Conservation (phyloP, 2,797 vertebrate genomes). For the Muscicapa striata region DNA sequence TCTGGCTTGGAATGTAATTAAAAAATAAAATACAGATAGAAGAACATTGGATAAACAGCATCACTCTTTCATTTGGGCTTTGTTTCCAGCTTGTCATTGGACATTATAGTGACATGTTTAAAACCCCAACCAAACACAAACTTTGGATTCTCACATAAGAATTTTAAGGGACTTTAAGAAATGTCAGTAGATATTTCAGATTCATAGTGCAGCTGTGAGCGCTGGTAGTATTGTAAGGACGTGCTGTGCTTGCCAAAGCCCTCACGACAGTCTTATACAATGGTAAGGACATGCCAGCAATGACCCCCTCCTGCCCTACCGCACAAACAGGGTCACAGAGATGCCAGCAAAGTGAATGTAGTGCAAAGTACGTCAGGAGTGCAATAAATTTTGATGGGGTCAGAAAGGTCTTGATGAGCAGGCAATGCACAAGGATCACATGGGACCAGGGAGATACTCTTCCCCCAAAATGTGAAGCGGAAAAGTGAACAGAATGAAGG, state of each 20-base stretch:
- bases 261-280: background rate
- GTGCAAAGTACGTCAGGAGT: background rate
- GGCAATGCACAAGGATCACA: background rate
- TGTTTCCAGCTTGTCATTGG: background rate
- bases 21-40: background rate
- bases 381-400: background rate
- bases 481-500: background rate
- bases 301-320: background rate
- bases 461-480: background rate
- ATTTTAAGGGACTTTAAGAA: background rate
- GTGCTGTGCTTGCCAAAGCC: background rate
- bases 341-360: background rate
- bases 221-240: accelerated
- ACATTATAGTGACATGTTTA: background rate
- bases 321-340: background rate
- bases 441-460: background rate
- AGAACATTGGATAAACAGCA: background rate
- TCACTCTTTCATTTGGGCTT: background rate
- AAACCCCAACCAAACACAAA: background rate
- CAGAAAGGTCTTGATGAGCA: background rate
- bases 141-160: background rate
- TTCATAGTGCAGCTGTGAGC: background rate
- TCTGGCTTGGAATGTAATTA: background rate
- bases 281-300: background rate
- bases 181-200: background rate